These are phyloP conservation scores for Crotophaga sulcirostris DNA, from an alignment of 2,113 vertebrate species.

Conservation along the genomic window DNA sequence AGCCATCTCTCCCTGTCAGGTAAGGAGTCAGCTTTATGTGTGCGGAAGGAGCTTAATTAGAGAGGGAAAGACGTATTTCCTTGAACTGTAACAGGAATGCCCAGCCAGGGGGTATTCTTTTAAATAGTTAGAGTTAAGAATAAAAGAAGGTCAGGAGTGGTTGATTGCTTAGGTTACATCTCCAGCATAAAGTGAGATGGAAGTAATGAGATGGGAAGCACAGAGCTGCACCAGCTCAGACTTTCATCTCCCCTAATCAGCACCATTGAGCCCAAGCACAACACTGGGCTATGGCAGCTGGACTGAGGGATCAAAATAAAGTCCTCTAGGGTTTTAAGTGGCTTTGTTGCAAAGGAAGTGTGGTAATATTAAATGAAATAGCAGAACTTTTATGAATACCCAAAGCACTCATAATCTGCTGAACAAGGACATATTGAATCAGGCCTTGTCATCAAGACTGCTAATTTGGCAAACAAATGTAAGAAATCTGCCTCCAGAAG, in stretches of 20 bases:
- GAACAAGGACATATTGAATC: too few species aligned
- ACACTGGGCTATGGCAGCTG: neutral
- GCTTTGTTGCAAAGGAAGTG: too few species aligned
- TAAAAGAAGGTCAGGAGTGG: neutral
- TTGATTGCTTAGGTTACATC: neutral
- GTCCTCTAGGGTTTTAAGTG: neutral
- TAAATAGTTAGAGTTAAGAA: neutral
- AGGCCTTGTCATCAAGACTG: too few species aligned
- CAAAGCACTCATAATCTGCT: too few species aligned
- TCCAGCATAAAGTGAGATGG: neutral
- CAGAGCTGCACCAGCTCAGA: accelerated
- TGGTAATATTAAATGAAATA: too few species aligned
- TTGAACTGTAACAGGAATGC: neutral
- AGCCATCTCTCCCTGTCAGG: neutral
- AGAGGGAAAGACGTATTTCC: neutral
- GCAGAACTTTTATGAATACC: too few species aligned
- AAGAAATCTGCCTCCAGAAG: too few species aligned
- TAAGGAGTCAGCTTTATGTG: neutral
- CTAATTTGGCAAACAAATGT: too few species aligned
- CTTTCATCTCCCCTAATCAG: neutral
- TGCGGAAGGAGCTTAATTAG: conserved; percentile 1
- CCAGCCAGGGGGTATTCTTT: conserved; percentile 37
- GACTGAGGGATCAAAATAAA: neutral
- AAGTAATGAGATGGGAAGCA: neutral
- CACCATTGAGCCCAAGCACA: neutral